Evolutionary conservation across 2,797 vertebrate genomes (phyloP), one percentile per base, ranked within the genome.

Genomic region (Chaetophractus vellerosus): DNA sequence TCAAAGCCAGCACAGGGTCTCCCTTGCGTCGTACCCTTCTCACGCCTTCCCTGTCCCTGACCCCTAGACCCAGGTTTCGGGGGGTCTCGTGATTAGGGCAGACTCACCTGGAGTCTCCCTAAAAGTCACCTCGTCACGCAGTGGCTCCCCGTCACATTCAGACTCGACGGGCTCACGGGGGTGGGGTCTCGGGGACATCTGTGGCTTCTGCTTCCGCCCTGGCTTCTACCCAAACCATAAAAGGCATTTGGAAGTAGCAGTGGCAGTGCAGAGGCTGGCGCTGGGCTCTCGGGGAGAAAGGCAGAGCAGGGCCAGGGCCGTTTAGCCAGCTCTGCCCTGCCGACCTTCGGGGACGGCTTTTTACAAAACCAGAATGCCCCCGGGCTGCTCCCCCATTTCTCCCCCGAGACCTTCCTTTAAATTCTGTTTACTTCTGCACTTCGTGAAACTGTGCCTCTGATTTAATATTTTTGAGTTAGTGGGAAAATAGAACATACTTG

Each of bases 351-450:
- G 45, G 79, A 1, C 1, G 12, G 31, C 18, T 14, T n/a, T 5
- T 3, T 21, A 41, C 19, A 2, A 0, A 2, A 9, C 9, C 41
- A 0, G 31, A 1, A 21, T 1, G 71, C 90, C 12, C 0, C 0
- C 1, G 63, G 38, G 19, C 74, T 19, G 10, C 26, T 5, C 48
- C 2, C 61, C 52, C 55, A 31, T 63, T 26, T 24, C 83, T 66
- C 41, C 50, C 59, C 33, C n/a, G 2, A 33, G 0, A 41, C 52
- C 19, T 9, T 6, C 45, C 21, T 50, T 12, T 5, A 15, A 4
- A 45, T 74, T 66, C 2, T 5, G 8, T 79, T 16, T 12, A 11
- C 72, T 16, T 79, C 71, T 45, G 0, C 14, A 24, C n/a, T 55
- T 50, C 16, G 0, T 2, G n/a, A 57, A 45, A 19, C 5, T 0